phyloP scores from a whole-genome alignment of 2,888 invertebrate species.

The Euphydryas editha region DNA sequence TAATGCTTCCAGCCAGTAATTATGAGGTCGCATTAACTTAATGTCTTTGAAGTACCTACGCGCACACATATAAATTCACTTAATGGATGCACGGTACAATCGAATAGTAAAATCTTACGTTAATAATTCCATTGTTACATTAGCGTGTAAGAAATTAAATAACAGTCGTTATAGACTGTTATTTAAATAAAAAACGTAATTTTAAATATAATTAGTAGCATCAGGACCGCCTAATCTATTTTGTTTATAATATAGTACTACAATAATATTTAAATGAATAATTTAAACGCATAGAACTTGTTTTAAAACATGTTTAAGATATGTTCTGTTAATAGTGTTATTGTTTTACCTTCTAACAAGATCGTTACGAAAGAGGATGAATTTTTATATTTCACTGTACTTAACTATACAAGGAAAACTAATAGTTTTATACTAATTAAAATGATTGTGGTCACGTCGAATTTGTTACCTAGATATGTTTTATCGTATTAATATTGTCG shows the following conservation, averaged over 20 bases:
- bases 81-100: conserved; percentile 50
- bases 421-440: conserved; percentile 7
- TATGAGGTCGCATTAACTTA: conserved; percentile 82
- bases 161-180: neutral
- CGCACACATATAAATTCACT: conserved; percentile 49
- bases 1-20: conserved; percentile 80
- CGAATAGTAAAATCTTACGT: conserved; percentile 44
- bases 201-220: neutral
- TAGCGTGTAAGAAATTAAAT: conserved; percentile 19
- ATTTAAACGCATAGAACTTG: neutral
- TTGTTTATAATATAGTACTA: neutral
- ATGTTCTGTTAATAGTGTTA: neutral
- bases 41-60: conserved; percentile 72
- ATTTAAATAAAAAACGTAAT: conserved; percentile 2
- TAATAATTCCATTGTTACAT: conserved; percentile 38
- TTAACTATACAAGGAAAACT: conserved; percentile 23
- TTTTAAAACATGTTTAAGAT: neutral
- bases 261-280: neutral
- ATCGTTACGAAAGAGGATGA: neutral
- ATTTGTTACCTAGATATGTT: conserved; percentile 5
- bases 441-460: conserved; percentile 7
- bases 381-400: conserved; percentile 16
- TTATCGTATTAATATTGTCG: neutral
- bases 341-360: neutral
- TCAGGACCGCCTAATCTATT: neutral